These are phyloP conservation scores for Eurypyga helias DNA, from an alignment of 2,113 vertebrate genomes.

Conservation along the genomic window DNA sequence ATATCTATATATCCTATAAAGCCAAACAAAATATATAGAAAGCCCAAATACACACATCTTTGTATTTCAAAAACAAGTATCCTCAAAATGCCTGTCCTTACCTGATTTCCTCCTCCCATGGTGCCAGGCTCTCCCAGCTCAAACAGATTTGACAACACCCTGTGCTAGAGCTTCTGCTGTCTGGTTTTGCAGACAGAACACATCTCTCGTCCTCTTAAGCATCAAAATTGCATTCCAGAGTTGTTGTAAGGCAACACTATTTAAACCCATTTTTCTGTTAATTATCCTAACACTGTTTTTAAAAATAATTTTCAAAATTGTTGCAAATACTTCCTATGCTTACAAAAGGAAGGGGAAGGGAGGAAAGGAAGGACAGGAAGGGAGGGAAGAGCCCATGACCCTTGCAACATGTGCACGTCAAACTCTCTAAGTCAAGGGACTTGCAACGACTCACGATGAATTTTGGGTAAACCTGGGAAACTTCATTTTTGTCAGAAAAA, in stretches of 20 bases:
- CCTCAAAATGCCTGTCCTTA: neutral
- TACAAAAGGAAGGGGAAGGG: neutral
- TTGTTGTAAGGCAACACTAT: neutral
- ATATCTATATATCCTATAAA: neutral
- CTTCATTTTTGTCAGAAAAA: neutral
- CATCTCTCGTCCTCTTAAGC: neutral
- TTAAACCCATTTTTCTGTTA: neutral
- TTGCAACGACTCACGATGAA: accelerated
- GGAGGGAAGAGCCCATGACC: neutral
- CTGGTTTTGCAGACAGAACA: neutral
- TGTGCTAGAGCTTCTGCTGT: neutral
- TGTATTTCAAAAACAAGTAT: neutral
- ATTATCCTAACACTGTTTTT: neutral
- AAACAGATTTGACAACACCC: neutral
- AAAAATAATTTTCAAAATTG: neutral
- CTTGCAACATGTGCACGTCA: accelerated
- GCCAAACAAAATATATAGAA: neutral
- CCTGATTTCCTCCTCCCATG: neutral
- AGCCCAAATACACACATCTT: neutral
- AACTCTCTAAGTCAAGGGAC: neutral
- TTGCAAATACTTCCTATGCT: neutral
- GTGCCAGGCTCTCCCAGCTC: neutral
- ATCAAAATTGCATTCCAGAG: neutral
- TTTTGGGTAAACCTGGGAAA: neutral
- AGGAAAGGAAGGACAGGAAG: neutral